These are phyloP conservation scores for Pogonomyrmex californicus DNA, from an alignment of 1,140 invertebrate species.

Conservation along the genomic window DNA sequence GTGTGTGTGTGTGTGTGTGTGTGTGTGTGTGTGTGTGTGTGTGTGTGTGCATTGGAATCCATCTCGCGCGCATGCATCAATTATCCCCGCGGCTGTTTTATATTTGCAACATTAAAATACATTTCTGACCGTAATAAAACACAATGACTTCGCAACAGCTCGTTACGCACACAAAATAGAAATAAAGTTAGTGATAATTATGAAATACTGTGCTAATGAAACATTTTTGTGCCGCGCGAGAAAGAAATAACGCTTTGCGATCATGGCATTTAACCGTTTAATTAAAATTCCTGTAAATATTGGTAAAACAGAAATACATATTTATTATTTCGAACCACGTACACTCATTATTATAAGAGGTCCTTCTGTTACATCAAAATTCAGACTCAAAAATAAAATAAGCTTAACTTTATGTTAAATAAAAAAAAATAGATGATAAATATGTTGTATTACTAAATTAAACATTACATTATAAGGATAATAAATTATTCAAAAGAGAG, in stretches of 20 bases:
- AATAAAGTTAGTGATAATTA: conserved; percentile 38
- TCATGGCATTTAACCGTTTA: background rate
- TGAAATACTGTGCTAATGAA: background rate
- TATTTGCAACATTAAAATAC: conserved; percentile 16
- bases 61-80: conserved; percentile 12
- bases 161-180: background rate
- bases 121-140: conserved; percentile 25
- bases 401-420: conserved; percentile 30
- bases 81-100: conserved; percentile 29
- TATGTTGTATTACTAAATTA: conserved; percentile 13
- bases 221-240: background rate
- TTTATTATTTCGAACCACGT: background rate
- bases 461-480: background rate
- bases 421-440: background rate
- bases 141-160: conserved; percentile 14
- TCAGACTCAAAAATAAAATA: background rate
- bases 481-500: background rate
- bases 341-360: background rate
- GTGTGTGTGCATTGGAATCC: background rate
- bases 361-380: background rate
- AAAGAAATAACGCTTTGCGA: background rate
- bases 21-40: no score
- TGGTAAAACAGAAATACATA: background rate
- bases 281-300: conserved; percentile 17
- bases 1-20: no score